Conservation (phyloP, 2,797 vertebrate genomes). For the Siniperca scherzeri region DNA sequence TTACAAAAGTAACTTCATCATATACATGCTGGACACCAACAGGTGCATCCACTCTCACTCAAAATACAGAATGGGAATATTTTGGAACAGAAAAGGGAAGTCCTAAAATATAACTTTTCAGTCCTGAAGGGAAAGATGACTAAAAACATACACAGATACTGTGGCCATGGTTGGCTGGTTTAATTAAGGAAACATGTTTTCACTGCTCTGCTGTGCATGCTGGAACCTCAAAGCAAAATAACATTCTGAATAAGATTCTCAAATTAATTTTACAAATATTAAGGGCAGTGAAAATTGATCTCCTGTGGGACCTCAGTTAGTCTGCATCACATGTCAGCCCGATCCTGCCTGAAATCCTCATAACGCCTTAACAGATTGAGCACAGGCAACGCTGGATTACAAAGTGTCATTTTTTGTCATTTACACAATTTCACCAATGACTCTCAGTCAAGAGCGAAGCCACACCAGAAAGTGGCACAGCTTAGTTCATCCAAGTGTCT, state of each 20-base stretch:
- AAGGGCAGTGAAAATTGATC: not conserved
- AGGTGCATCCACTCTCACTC: constrained; percentile 69
- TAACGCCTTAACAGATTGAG: not conserved
- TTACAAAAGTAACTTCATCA: constrained; percentile 42
- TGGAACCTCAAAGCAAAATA: not conserved
- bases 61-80: constrained; percentile 46
- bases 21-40: constrained; percentile 40
- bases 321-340: not conserved
- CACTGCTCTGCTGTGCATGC: not conserved
- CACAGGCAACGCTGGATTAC: not conserved
- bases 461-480: not conserved
- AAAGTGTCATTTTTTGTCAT: not conserved
- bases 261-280: not conserved
- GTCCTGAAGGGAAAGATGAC: constrained; percentile 28
- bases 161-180: not conserved
- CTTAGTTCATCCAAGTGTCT: not conserved
- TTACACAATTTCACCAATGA: not conserved
- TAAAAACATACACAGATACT: constrained; percentile 10
- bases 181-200: constrained; percentile 16
- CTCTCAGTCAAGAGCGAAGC: not conserved
- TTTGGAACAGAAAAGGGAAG: constrained; percentile 50
- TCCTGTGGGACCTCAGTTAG: not conserved
- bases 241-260: not conserved
- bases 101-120: constrained; percentile 54
- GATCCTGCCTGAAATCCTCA: not conserved